Base-by-base conservation (phyloP, 2,113 vertebrate species). In the Silurus asotus region DNA sequence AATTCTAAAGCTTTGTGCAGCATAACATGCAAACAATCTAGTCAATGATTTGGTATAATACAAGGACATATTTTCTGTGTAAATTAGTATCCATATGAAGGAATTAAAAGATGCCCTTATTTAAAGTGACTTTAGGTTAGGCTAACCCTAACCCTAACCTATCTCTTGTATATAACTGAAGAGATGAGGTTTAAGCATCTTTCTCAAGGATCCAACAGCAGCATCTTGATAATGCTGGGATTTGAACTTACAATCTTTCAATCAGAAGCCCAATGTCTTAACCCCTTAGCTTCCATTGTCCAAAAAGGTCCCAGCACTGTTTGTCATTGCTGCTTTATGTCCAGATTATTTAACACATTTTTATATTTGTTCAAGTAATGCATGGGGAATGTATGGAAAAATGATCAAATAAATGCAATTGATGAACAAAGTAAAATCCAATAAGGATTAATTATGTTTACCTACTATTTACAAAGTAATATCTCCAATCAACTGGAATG, bases 381-480 rank as follows among this genome's bases (percentile, higher is more conserved):
- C 14, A 45, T 15, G 17, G 67, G 15, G 67, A 70, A 2, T 1
- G 89, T 93, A 91, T 89, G 90, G 55, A 86, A 92, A 37, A 93
- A 93, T 93, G 84, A 90, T 88, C 88, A 1, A 15, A 69, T 13
- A 37, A 37, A 37, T 10, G 5, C 67, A 8, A 76, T 85, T 93
- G 88, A 92, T 91, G 89, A 92, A 90, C 86, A 83, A 91, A 90
- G 23, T 81, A 87, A 88, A 92, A 93, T 94, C 89, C 75, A 89
- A 89, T 90, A 92, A 91, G 89, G 91, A 92, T 93, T 92, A 93
- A 93, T 93, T 92, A 91, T 92, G 91, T 90, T 90, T 91, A 56
- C 88, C 91, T 88, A 88, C 89, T 89, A 88, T 89, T 88, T 88
- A 92, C 91, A 92, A 91, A 92, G 93, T 93, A 94, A 94, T 93